Evolutionary conservation across 2,888 invertebrate species (phyloP), one percentile per base, ranked within the genome.

Genomic region (Drosophila trichaetosa): DNA sequence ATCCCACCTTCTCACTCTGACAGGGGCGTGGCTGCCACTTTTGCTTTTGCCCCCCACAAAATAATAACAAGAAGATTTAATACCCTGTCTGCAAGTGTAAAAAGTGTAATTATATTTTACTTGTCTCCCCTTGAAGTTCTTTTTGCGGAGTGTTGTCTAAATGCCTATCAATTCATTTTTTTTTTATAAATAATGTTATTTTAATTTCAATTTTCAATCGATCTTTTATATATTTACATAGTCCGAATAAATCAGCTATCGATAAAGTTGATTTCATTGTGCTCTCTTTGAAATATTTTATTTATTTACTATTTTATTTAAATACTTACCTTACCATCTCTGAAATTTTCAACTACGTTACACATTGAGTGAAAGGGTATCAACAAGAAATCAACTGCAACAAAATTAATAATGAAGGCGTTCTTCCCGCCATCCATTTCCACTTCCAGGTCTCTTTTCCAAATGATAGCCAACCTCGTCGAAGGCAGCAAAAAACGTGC

Each of bases 381-480:
- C 21, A 38, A 46, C 36, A 40, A 36, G 29, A 61, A 64, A 65
- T 29, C 62, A 49, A 80, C 79, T 33, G 52, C 40, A 75, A 34
- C 52, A 72, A 79, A 73, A 80, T 80, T 73, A 91, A 91, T 91
- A 91, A 90, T 90, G 91, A 91, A 91, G 91, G 91, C 91, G 91
- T 91, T 90, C 85, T 87, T 76, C 82, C 80, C 74, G 88, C 90
- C 90, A 91, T 91, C 87, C 90, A 91, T 91, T 91, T 90, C 80
- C 72, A 72, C 91, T 91, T 90, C 80, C 68, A 72, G 72, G 52
- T 65, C 77, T 46, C 13, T 21, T 38, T 29, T 48, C 42, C 67
- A 57, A 62, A 73, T 53, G 73, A 73, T 61, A 60, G 48, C 34
- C 57, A 40, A 16, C 16, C 27, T 58, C 58, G 58, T 58, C 24